Conservation (phyloP, 2,113 vertebrate genomes). For the Eudyptes chrysolophus region DNA sequence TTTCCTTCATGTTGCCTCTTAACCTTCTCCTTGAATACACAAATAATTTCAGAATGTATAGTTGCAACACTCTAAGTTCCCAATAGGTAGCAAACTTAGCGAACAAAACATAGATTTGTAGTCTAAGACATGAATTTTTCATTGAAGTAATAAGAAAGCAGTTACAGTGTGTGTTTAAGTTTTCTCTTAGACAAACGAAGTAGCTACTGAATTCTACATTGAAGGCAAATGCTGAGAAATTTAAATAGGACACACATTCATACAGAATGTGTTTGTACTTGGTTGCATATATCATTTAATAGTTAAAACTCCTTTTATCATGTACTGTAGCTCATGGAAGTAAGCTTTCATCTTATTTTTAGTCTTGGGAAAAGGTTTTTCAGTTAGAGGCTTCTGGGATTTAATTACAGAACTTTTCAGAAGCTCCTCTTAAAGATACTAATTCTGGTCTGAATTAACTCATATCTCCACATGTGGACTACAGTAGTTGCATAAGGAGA, state of each 20-base stretch:
- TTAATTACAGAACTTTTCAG: background rate
- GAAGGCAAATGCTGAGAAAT: background rate
- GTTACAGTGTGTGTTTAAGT: background rate
- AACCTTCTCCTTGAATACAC: background rate
- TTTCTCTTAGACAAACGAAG: background rate
- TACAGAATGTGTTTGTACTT: background rate
- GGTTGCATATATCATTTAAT: background rate
- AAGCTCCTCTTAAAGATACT: background rate
- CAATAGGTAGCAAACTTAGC: background rate
- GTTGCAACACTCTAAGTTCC: background rate
- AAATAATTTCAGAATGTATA: background rate
- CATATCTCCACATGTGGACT: background rate
- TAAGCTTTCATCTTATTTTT: background rate
- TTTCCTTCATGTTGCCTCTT: background rate
- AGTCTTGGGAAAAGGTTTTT: background rate
- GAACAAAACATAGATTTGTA: constrained; percentile 3
- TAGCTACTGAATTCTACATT: background rate
- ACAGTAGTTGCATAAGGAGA: background rate
- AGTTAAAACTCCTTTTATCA: constrained; percentile 5
- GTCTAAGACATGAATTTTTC: background rate
- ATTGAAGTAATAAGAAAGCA: background rate
- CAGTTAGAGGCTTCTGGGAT: background rate
- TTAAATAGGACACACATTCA: background rate
- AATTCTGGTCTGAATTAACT: background rate
- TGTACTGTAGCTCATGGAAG: background rate